phyloP scores from a whole-genome alignment of 1,140 invertebrate genomes.

The Drosophila gunungcola region DNA sequence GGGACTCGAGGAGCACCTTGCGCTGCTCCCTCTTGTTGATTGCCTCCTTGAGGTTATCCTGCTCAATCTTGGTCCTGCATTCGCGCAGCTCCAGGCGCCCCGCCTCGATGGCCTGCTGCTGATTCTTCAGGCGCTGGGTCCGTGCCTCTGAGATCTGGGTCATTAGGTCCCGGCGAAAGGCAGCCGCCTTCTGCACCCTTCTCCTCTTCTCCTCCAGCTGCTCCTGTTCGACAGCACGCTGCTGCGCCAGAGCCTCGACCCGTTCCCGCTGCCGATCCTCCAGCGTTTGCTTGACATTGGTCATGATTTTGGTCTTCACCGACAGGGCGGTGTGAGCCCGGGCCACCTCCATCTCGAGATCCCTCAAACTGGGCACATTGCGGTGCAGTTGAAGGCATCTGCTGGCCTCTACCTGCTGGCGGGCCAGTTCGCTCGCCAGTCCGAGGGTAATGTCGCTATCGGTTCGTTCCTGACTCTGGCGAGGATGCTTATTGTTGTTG shows the following conservation, averaged over 20 bases:
- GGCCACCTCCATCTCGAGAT: conserved; percentile 48
- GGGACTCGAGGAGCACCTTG: conserved; percentile 26
- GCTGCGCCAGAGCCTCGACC: conserved; percentile 32
- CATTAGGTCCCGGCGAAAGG: conserved; percentile 42
- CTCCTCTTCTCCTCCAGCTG: conserved; percentile 20
- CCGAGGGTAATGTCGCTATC: conserved; percentile 20
- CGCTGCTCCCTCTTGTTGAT: conserved; percentile 19
- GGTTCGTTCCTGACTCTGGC: conserved; percentile 25
- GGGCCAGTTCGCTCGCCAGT: conserved; percentile 29
- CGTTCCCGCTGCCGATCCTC: conserved; percentile 9
- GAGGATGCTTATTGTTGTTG: conserved; percentile 25
- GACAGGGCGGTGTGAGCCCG: conserved; percentile 49
- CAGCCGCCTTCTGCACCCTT: conserved; percentile 20
- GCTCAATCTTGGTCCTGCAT: conserved; percentile 9
- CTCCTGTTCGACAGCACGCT: conserved; percentile 27
- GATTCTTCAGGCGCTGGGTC: background rate
- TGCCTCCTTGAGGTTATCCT: conserved; percentile 11
- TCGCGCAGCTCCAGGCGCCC: conserved; percentile 42
- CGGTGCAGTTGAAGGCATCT: conserved; percentile 31
- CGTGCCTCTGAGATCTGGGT: conserved; percentile 36
- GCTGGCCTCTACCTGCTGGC: conserved; percentile 43
- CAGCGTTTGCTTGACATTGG: background rate
- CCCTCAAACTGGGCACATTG: conserved; percentile 37
- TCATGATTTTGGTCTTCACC: conserved; percentile 32
- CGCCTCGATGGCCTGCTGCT: conserved; percentile 16